Evolutionary conservation across 2,797 vertebrate species (phyloP), one percentile per base, ranked within the genome.

Genomic region (Phrynocephalus vlangalii): DNA sequence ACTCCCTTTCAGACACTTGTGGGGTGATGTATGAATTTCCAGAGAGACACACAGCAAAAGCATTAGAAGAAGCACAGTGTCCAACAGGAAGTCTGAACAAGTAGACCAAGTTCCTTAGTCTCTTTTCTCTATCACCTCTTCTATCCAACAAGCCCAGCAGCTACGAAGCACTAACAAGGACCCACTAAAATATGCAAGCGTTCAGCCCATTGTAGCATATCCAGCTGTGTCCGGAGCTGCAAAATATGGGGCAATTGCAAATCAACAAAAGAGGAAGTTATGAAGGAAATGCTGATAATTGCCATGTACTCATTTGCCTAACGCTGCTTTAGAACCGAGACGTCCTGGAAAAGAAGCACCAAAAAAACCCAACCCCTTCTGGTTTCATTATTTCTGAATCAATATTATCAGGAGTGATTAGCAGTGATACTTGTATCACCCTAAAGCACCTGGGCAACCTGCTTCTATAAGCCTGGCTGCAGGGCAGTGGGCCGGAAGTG

Each of bases 41-140:
- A 38, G 71, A 15, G 33, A 7, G 30, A 16, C 20, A 38, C 1
- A 30, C 20, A 11, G 44, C 3, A 20, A 24, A 56, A 26, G 18
- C 8, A 26, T 2, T 0, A 8, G 10, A 48, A 1, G 18, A 13
- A 76, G 0, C 7, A 44, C 52, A 1, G 2, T 56, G 6, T 20
- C 7, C 1, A 6, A 76, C 38, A 48, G 9, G 9, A 26, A 76
- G 9, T 2, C 9, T 38, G 20, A 20, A 48, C 22, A 1, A 50
- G 22, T 50, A 28, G 18, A 22, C 67, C 22, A 22, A 3, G 5
- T 68, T 26, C 24, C 13, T 68, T 26, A 68, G 26, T 22, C 26
- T 68, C 26, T 68, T 68, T 22, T 11, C 10, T 56, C 52, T 13
- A 56, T 13, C 52, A 68, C 67, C 24, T 68, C 67, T 6, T 26